Evolutionary conservation across 2,797 vertebrate species (phyloP).

Genomic region (Artibeus lituratus): DNA sequence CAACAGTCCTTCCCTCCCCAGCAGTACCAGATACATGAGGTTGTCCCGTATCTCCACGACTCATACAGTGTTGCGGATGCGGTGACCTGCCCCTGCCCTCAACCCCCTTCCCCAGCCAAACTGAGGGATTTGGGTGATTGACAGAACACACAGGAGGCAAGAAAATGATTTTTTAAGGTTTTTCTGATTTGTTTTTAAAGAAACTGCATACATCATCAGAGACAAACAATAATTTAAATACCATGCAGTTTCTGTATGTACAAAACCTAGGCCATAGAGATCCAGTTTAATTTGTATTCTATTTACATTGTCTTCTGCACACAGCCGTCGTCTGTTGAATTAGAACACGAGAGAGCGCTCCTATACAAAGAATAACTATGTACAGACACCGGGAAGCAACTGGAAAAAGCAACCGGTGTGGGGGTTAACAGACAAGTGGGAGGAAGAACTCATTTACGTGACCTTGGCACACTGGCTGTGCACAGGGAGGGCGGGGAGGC

Average conservation of each 20-base stretch:
- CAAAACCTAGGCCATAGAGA: constrained; percentile 85
- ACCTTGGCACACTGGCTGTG: constrained; percentile 61
- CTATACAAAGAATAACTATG: constrained; percentile 85
- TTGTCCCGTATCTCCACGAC: background rate
- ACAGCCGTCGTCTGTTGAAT: constrained; percentile 81
- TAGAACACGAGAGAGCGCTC: constrained; percentile 83
- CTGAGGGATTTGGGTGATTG: background rate
- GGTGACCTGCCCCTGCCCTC: too few species aligned
- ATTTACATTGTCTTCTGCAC: constrained; percentile 83
- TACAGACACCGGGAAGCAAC: constrained; percentile 83
- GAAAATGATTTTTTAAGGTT: constrained; percentile 75
- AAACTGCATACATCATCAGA: constrained; percentile 94
- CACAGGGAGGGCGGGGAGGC: constrained; percentile 1
- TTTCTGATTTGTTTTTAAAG: constrained; percentile 87
- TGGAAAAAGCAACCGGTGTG: constrained; percentile 79
- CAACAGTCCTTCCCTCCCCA: fast-evolving
- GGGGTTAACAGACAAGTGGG: constrained; percentile 68
- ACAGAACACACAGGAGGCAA: constrained; percentile 67
- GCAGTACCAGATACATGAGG: fast-evolving
- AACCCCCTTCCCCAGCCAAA: background rate
- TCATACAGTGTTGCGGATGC: background rate
- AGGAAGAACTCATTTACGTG: constrained; percentile 56
- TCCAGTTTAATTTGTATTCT: constrained; percentile 81
- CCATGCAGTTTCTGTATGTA: constrained; percentile 94
- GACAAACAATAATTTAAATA: constrained; percentile 94